Conservation (phyloP, 2,888 invertebrate genomes). For the Oxytorus armatus region DNA sequence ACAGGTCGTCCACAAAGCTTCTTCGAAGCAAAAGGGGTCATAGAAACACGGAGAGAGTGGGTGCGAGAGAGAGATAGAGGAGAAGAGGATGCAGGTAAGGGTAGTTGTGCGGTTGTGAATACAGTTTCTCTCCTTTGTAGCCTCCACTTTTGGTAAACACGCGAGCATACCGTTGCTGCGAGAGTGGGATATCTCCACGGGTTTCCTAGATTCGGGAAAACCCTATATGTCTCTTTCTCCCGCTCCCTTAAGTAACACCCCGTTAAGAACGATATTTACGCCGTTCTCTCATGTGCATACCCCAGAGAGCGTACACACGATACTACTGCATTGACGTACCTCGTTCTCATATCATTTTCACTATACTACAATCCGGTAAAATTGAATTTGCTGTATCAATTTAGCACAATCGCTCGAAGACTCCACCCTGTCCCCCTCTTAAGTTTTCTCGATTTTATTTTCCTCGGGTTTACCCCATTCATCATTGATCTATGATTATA, state of each 20-base stretch:
- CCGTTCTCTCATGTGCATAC: background rate
- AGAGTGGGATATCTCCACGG: constrained; percentile 7
- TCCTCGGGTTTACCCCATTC: background rate
- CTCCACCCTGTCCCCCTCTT: no score
- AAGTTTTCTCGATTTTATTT: background rate
- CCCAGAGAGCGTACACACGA: constrained; percentile 7
- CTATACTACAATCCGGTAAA: constrained; percentile 24
- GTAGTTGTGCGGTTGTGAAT: constrained; percentile 51
- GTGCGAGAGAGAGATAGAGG: constrained; percentile 22
- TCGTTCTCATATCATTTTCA: background rate
- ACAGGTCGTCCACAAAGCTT: constrained; percentile 73
- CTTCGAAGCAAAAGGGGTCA: constrained; percentile 56
- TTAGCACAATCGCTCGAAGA: constrained; percentile 7
- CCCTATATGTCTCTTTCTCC: background rate
- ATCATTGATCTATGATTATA: no score
- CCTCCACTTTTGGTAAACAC: constrained; percentile 39
- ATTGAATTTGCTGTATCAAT: constrained; percentile 27
- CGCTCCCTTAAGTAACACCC: constrained; percentile 20
- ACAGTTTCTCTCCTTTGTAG: constrained; percentile 26
- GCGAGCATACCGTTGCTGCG: constrained; percentile 12
- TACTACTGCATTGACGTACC: constrained; percentile 7
- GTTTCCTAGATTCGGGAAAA: constrained; percentile 16
- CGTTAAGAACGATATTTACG: constrained; percentile 17
- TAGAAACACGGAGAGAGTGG: constrained; percentile 4
- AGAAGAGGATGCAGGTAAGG: constrained; percentile 25